Evolutionary conservation across 2,888 invertebrate genomes (phyloP).

Genomic region (Ochropacha duplaris): DNA sequence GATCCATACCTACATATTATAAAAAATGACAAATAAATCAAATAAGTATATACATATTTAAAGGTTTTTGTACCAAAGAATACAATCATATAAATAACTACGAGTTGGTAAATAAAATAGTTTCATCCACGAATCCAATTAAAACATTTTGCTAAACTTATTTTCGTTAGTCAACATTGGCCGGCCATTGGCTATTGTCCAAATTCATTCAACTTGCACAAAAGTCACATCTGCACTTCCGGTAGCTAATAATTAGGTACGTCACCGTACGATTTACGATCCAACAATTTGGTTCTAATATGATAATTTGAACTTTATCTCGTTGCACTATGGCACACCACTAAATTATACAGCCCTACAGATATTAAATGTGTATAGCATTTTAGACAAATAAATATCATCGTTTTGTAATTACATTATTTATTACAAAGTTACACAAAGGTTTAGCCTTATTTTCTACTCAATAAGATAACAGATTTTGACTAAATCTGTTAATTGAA

Average conservation of each 20-base stretch:
- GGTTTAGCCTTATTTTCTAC: not conserved
- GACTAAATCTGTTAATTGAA: not conserved
- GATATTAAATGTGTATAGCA: not conserved
- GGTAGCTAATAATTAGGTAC: conserved; percentile 37
- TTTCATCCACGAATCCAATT: conserved; percentile 6
- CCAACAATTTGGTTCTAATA: conserved; percentile 6
- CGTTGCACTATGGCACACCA: not conserved
- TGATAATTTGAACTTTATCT: conserved; percentile 1
- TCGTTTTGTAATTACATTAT: not conserved
- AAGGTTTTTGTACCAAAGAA: too few relatives aligned
- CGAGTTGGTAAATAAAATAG: conserved; percentile 3
- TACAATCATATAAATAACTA: too few relatives aligned
- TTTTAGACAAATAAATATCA: too few relatives aligned
- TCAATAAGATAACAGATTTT: not conserved
- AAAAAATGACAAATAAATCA: too few relatives aligned
- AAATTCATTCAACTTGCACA: conserved; percentile 35
- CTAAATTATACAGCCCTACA: not conserved
- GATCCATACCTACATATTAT: too few relatives aligned
- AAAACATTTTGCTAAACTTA: conserved; percentile 1
- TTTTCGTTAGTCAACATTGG: conserved; percentile 27
- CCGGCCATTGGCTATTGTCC: not conserved
- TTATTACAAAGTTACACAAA: not conserved
- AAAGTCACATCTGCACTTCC: conserved; percentile 50
- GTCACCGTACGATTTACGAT: conserved; percentile 35
- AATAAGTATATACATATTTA: too few relatives aligned